Percentiles rank a stretch among this genome's conserved stretches.
Conservation (phyloP, 2,888 invertebrate genomes). For the Steinernema carpocapsae region DNA sequence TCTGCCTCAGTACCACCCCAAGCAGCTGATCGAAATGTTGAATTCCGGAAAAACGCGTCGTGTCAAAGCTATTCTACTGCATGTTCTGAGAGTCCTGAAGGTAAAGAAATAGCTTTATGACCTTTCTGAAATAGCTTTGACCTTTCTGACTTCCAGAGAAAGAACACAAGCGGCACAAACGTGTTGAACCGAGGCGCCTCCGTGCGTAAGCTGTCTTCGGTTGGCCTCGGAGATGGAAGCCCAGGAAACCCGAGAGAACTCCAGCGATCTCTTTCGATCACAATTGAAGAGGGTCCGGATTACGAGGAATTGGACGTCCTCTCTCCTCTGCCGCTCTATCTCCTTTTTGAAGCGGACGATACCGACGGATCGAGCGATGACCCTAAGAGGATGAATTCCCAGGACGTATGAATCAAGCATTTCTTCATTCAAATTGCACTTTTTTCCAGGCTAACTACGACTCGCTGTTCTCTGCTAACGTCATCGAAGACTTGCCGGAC, state of each 20-base stretch:
- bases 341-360: slow-evolving; percentile 86
- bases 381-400: background rate
- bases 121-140: background rate
- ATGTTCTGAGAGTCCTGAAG: slow-evolving; percentile 81
- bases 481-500: slow-evolving; percentile 69
- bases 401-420: no score
- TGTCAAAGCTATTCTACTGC: slow-evolving; percentile 96
- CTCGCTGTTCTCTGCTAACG: slow-evolving; percentile 82
- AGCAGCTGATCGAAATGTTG: slow-evolving; percentile 94
- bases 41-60: slow-evolving; percentile 96
- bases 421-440: no score
- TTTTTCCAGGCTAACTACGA: slow-evolving; percentile 76
- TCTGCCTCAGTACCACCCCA: slow-evolving; percentile 97
- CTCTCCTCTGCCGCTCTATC: slow-evolving; percentile 94
- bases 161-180: background rate
- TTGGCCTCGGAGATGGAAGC: background rate
- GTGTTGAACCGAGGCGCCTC: slow-evolving; percentile 9
- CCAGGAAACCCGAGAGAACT: slow-evolving; percentile 8
- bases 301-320: slow-evolving; percentile 97
- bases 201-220: slow-evolving; percentile 1
- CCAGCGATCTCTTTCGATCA: slow-evolving; percentile 30
- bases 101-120: slow-evolving; percentile 31
- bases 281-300: slow-evolving; percentile 68
- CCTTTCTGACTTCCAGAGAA: background rate
- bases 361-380: slow-evolving; percentile 53